A percentile compares a stretch with the other conserved stretches of the same genome.
Evolutionary conservation across 2,888 invertebrate species (phyloP).

Genomic region (Lepidochrysops patricia): DNA sequence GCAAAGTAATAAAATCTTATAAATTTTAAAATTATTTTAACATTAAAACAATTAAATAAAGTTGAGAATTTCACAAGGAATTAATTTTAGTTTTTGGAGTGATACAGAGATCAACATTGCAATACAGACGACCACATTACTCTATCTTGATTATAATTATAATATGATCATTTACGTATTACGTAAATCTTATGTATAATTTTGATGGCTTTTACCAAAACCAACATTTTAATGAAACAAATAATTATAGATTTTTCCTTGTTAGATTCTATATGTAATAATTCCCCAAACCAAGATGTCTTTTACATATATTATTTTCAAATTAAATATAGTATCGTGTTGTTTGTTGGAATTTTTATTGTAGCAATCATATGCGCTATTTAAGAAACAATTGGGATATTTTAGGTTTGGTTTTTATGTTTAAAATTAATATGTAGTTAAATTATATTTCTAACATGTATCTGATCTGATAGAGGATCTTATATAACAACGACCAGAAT

Average conservation of each 20-base stretch:
- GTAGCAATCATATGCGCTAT: no score
- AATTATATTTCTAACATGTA: no score
- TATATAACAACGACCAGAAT: no score
- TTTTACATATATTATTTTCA: neutral
- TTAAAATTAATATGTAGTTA: no score
- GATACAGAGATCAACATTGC: slow-evolving; percentile 6
- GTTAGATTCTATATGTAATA: neutral
- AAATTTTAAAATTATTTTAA: neutral
- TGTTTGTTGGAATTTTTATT: neutral
- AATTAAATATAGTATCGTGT: neutral
- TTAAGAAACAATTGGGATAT: no score
- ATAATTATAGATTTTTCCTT: neutral
- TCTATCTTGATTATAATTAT: neutral
- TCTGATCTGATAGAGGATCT: no score
- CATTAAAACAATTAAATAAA: neutral
- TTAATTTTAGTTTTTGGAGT: slow-evolving; percentile 1
- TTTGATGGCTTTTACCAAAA: neutral
- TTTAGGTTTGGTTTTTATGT: no score
- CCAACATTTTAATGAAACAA: neutral
- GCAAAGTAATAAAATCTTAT: neutral
- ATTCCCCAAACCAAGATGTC: neutral
- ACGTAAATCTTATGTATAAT: neutral
- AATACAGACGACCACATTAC: neutral
- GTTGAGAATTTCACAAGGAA: neutral
- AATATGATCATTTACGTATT: no score